Evolutionary conservation across 1,140 invertebrate genomes (phyloP).

Genomic region (Solenopsis invicta): DNA sequence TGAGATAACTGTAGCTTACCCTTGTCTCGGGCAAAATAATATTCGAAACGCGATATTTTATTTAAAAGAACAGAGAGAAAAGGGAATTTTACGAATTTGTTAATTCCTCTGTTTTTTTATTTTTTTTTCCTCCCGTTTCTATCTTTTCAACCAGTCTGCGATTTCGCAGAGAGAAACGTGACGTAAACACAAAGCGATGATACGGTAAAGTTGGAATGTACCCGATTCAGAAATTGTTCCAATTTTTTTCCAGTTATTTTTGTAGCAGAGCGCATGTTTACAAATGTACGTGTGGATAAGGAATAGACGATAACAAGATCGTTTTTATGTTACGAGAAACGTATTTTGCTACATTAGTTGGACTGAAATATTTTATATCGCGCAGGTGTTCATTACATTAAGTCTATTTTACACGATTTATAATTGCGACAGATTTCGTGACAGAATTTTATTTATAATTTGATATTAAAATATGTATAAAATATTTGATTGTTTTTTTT

Average conservation of each 20-base stretch:
- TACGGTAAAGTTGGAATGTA: slow-evolving; percentile 32
- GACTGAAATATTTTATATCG: neutral
- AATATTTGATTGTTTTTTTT: too few relatives aligned
- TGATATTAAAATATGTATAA: too few relatives aligned
- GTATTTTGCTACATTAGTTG: neutral
- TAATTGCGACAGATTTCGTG: too few relatives aligned
- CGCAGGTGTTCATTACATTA: neutral
- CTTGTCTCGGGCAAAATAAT: neutral
- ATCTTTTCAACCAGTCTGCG: neutral
- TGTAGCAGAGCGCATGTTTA: neutral
- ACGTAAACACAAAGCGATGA: neutral
- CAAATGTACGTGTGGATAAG: neutral
- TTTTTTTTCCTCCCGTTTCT: neutral
- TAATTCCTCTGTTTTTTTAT: neutral
- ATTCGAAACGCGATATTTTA: neutral
- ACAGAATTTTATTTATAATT: too few relatives aligned
- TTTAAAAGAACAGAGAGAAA: neutral
- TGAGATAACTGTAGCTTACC: neutral
- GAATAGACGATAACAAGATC: neutral
- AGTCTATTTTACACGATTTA: too few relatives aligned
- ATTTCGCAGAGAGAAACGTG: slow-evolving; percentile 27
- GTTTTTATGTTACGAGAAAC: neutral
- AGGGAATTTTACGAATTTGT: neutral
- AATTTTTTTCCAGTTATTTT: slow-evolving; percentile 26
- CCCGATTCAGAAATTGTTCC: slow-evolving; percentile 29